A percentile compares a stretch with the other conserved stretches of the same genome.
Conservation (phyloP, 2,113 vertebrate species). For the Myiagra hebetior region DNA sequence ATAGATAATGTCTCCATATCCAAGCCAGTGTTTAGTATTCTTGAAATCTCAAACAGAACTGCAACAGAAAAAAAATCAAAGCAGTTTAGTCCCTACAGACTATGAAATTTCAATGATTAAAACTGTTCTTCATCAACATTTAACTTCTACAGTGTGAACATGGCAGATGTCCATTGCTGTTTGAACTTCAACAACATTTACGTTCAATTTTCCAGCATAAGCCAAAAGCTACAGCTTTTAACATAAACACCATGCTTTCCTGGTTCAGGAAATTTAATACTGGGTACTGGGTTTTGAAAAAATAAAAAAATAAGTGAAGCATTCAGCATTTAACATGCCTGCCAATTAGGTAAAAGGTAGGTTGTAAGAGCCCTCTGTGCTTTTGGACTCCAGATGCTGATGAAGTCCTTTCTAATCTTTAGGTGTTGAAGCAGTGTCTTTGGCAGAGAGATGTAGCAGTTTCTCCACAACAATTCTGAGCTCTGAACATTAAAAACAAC, state of each 20-base stretch:
- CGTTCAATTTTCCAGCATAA: neutral
- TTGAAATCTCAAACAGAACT: constrained; percentile 96
- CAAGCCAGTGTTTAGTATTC: constrained; percentile 93
- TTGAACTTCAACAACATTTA: neutral
- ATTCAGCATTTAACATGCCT: neutral
- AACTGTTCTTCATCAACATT: neutral
- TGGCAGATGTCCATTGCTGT: neutral
- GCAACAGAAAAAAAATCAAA: neutral
- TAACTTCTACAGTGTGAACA: neutral
- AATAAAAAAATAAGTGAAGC: neutral
- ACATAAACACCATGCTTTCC: neutral
- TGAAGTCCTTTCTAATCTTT: neutral
- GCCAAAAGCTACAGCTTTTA: neutral
- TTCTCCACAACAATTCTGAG: neutral
- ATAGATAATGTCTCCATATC: constrained; percentile 97
- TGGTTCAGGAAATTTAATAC: neutral
- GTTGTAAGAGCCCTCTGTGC: neutral
- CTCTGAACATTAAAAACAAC: neutral
- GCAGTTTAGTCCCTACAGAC: neutral
- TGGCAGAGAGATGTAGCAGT: neutral
- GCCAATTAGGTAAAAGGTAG: neutral
- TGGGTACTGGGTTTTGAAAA: neutral
- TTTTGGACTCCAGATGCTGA: neutral
- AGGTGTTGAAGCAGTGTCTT: neutral
- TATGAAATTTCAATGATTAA: neutral